Evolutionary conservation across 2,888 invertebrate species (phyloP).

Genomic region (Agrochola circellaris): DNA sequence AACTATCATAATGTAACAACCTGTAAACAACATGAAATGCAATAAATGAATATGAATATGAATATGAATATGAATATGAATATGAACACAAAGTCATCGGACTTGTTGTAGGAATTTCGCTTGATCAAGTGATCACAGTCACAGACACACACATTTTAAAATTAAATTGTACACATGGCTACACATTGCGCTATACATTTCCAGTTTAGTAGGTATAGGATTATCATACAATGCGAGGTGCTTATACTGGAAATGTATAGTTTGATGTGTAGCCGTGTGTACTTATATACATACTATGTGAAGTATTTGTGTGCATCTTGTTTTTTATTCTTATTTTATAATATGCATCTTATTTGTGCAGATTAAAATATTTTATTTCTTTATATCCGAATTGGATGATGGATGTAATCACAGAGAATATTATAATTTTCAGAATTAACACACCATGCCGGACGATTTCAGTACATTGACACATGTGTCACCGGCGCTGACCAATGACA

Average conservation of each 20-base stretch:
- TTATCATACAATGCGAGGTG: no score
- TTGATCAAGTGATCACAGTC: no score
- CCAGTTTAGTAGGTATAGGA: no score
- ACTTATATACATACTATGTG: no score
- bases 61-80: neutral
- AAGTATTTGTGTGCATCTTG: neutral
- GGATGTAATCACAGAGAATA: neutral
- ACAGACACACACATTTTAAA: neutral
- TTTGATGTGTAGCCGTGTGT: no score
- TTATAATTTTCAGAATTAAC: constrained; percentile 21
- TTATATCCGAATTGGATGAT: neutral
- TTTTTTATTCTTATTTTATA: neutral
- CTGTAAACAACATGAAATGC: no score
- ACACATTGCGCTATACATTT: no score
- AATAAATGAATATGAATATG: no score
- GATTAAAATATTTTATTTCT: neutral
- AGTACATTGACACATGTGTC: constrained; percentile 78
- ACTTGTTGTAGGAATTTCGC: no score
- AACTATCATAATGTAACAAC: no score
- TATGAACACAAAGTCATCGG: neutral
- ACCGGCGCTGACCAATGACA: constrained; percentile 78
- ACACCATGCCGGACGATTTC: constrained; percentile 71
- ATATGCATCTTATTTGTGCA: neutral
- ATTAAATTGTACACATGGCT: neutral
- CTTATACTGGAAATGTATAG: no score